Percentiles rank a stretch among this genome's conserved stretches.
These are phyloP conservation scores for Limnothrissa miodon DNA, from an alignment of 2,113 vertebrate species.

Conservation along the genomic window DNA sequence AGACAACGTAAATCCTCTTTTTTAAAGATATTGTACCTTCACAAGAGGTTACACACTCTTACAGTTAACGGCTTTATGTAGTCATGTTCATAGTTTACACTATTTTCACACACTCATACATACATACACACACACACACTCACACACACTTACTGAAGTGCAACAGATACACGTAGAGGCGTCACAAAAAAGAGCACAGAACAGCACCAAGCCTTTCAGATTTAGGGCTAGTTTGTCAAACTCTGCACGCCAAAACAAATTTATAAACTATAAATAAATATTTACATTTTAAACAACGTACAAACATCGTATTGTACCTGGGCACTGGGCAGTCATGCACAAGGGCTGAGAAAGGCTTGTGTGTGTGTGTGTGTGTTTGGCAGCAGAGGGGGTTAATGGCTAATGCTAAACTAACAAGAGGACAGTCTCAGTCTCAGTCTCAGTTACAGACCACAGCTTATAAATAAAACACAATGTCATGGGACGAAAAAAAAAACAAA, in stretches of 20 bases:
- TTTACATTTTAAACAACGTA: background rate
- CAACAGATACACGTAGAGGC: background rate
- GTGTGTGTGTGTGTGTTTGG: background rate
- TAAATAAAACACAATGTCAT: background rate
- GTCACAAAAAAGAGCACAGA: constrained; percentile 2
- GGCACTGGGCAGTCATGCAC: constrained; percentile 37
- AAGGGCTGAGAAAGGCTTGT: constrained; percentile 49
- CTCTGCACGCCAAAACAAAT: constrained; percentile 6
- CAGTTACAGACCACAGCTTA: constrained; percentile 32
- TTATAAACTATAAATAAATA: background rate
- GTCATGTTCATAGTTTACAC: background rate
- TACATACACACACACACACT: background rate
- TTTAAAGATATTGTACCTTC: background rate
- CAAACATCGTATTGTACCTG: constrained; percentile 38
- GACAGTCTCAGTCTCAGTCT: constrained; percentile 65
- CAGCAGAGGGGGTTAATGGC: background rate
- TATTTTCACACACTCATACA: background rate
- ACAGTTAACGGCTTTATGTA: background rate
- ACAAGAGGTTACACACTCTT: background rate
- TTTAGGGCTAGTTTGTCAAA: constrained; percentile 3
- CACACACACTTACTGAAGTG: background rate
- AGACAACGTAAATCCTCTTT: background rate
- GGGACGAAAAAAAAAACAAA: constrained; percentile 42
- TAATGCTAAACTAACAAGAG: constrained; percentile 45
- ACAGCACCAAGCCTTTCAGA: background rate